A percentile compares a stretch with the other conserved stretches of the same genome.
Conservation (phyloP, 2,113 vertebrate genomes). For the Crocuta crocuta region DNA sequence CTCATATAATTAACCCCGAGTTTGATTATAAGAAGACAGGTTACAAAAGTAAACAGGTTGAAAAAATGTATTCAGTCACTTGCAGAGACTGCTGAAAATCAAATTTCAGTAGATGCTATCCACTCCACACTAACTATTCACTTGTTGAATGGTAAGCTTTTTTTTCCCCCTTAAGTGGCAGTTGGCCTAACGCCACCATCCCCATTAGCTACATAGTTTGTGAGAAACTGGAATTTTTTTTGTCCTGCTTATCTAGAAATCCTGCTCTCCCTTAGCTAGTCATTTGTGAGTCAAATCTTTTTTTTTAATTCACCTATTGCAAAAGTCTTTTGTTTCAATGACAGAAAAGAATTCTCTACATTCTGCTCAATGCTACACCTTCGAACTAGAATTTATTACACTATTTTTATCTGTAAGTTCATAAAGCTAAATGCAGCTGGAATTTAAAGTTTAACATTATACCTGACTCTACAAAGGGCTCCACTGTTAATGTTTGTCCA, state of each 20-base stretch:
- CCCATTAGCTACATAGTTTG: conserved; percentile 83
- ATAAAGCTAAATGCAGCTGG: conserved; percentile 5
- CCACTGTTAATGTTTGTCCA: background rate
- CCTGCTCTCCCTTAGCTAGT: conserved; percentile 70
- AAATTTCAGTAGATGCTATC: conserved; percentile 82
- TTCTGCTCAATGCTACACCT: conserved; percentile 59
- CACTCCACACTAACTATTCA: conserved; percentile 71
- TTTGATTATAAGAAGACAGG: conserved; percentile 55
- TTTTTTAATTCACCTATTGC: conserved; percentile 65
- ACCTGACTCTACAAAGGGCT: background rate
- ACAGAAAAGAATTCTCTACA: conserved; percentile 51
- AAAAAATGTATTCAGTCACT: conserved; percentile 75
- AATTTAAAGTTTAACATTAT: conserved; percentile 52
- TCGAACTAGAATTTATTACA: conserved; percentile 44
- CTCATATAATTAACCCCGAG: conserved; percentile 45
- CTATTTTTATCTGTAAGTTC: conserved; percentile 43
- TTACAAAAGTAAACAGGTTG: conserved; percentile 70
- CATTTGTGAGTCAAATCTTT: conserved; percentile 68
- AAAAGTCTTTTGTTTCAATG: conserved; percentile 75
- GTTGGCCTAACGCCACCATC: conserved; percentile 80
- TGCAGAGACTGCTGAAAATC: conserved; percentile 74
- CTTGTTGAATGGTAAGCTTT: conserved; percentile 76
- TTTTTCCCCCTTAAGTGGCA: conserved; percentile 78
- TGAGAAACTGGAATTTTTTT: conserved; percentile 82
- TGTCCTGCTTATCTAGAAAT: conserved; percentile 82